These are phyloP conservation scores for Geococcyx californianus DNA, from an alignment of 2,113 vertebrate species.

Conservation along the genomic window DNA sequence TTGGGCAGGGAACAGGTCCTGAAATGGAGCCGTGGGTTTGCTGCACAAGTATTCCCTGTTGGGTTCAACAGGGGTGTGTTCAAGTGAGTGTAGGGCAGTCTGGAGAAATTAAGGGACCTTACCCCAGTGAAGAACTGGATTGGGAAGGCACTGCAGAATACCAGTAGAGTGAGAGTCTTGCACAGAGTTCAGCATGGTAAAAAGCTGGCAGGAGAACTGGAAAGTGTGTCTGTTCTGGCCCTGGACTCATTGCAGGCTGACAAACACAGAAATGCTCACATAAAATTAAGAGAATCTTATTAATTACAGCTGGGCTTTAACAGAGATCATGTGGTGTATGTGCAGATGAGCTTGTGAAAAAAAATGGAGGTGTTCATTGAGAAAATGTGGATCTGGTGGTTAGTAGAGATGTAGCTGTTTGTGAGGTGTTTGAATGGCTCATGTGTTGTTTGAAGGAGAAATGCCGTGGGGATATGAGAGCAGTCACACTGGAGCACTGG, in stretches of 20 bases:
- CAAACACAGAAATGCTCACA: not conserved
- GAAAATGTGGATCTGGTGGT: not conserved
- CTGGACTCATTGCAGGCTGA: not conserved
- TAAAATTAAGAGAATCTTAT: not conserved
- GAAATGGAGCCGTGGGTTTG: not conserved
- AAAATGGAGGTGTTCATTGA: not conserved
- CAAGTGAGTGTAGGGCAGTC: not conserved
- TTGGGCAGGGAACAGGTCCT: not conserved
- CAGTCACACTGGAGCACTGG: not conserved
- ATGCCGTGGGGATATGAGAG: not conserved
- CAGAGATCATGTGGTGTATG: not conserved
- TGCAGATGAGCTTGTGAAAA: not conserved
- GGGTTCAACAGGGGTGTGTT: not conserved
- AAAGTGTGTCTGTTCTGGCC: not conserved
- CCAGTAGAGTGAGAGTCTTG: not conserved
- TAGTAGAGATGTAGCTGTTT: not conserved
- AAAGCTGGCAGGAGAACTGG: not conserved
- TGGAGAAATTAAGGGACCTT: not conserved
- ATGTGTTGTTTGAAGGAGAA: not conserved
- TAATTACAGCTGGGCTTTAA: not conserved
- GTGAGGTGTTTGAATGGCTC: not conserved
- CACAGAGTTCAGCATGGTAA: rapidly evolving
- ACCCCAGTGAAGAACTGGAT: rapidly evolving
- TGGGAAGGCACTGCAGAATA: not conserved
- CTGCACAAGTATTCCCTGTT: not conserved